A percentile compares a stretch with the other conserved stretches of the same genome.
Evolutionary conservation across 2,797 vertebrate species (phyloP).

Genomic region (Bucorvus abyssinicus): DNA sequence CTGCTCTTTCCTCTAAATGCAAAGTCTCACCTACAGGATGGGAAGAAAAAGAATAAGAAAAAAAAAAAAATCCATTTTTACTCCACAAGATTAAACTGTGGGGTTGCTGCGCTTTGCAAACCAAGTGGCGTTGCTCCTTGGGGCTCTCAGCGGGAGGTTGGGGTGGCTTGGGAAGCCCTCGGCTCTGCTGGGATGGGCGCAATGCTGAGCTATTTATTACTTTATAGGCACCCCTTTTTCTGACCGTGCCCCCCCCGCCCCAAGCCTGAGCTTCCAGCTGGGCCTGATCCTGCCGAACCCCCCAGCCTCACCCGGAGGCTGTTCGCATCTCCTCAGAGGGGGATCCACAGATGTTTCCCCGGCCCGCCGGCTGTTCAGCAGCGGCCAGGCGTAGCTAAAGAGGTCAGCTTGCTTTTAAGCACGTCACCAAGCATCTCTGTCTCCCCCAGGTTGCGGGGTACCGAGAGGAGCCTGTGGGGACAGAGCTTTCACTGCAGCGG

Average conservation of each 20-base stretch:
- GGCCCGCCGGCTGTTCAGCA: background rate
- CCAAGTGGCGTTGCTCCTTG: accelerated
- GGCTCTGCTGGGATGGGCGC: background rate
- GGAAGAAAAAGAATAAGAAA: background rate
- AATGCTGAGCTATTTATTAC: background rate
- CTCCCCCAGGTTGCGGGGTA: background rate
- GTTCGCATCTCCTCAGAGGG: background rate
- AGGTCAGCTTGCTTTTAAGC: slow-evolving; percentile 8
- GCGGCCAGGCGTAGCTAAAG: background rate
- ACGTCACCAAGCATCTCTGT: background rate
- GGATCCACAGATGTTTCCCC: background rate
- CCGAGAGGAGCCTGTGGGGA: background rate
- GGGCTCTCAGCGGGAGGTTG: background rate
- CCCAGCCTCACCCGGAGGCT: background rate
- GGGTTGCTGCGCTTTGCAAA: background rate
- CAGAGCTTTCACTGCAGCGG: accelerated
- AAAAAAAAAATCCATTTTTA: background rate
- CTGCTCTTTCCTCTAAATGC: background rate
- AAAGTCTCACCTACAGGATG: background rate
- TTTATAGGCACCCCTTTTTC: background rate
- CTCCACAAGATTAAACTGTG: accelerated
- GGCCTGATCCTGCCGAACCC: background rate
- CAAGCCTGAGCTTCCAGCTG: background rate
- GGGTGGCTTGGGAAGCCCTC: background rate
- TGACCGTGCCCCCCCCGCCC: too few species aligned